Conservation (phyloP, 2,113 vertebrate species). For the Nyctibius bracteatus region DNA sequence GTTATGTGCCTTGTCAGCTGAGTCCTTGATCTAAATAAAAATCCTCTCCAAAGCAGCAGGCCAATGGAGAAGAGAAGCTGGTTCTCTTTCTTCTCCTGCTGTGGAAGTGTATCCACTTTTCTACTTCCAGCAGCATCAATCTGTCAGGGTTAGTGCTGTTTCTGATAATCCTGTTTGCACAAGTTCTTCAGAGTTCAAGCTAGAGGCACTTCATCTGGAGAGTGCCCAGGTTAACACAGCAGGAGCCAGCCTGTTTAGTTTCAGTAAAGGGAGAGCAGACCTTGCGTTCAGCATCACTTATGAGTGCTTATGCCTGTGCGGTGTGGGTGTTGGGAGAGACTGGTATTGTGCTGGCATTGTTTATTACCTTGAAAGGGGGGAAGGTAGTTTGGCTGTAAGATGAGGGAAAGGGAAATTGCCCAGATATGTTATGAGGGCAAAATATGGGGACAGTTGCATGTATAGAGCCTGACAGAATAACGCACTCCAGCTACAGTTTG, state of each 20-base stretch:
- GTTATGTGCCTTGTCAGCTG: constrained; percentile 55
- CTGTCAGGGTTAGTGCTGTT: constrained; percentile 44
- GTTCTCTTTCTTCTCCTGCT: constrained; percentile 44
- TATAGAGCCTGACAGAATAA: not conserved
- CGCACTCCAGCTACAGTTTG: not conserved
- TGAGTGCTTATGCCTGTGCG: not conserved
- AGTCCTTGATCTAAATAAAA: constrained; percentile 58
- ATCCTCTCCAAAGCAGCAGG: constrained; percentile 21
- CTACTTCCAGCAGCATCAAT: constrained; percentile 6
- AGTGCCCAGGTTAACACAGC: not conserved
- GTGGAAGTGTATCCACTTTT: constrained; percentile 17
- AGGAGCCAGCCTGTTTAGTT: not conserved
- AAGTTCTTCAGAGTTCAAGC: not conserved
- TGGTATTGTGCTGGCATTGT: not conserved
- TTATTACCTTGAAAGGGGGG: not conserved
- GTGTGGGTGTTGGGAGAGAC: not conserved
- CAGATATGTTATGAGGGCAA: not conserved
- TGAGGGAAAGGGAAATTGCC: not conserved
- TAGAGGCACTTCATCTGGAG: not conserved
- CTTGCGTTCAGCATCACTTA: not conserved
- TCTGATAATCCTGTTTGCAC: not conserved
- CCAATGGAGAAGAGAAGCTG: constrained; percentile 53
- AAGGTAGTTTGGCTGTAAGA: not conserved
- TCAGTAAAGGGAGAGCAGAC: not conserved
- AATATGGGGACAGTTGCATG: not conserved